A percentile compares a stretch with the other conserved stretches of the same genome.
Evolutionary conservation across 2,888 invertebrate species (phyloP).

Genomic region (Nomada lathburiana): DNA sequence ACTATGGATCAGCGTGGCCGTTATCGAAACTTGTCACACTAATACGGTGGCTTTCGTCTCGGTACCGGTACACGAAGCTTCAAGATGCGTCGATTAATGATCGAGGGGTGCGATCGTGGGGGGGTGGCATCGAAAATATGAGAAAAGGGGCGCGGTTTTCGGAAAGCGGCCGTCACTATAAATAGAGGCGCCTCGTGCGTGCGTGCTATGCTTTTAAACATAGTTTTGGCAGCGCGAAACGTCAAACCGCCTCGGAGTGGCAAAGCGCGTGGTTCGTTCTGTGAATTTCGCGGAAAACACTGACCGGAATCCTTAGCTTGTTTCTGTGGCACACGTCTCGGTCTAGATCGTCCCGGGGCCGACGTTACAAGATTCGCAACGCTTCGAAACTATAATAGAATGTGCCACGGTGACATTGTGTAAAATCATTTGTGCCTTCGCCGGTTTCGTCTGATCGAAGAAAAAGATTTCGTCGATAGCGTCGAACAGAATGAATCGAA

Average conservation of each 20-base stretch:
- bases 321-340: too few relatives aligned
- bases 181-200: slow-evolving; percentile 80
- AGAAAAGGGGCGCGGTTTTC: slow-evolving; percentile 71
- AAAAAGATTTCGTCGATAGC: background rate
- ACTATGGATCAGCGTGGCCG: too few relatives aligned
- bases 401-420: background rate
- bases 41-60: background rate
- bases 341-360: background rate
- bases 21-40: background rate
- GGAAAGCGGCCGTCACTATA: slow-evolving; percentile 78
- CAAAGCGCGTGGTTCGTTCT: slow-evolving; percentile 78
- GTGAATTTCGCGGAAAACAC: slow-evolving; percentile 54
- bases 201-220: slow-evolving; percentile 82
- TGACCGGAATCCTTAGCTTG: background rate
- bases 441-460: background rate
- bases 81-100: slow-evolving; percentile 7
- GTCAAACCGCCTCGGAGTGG: slow-evolving; percentile 82
- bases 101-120: slow-evolving; percentile 9
- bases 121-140: slow-evolving; percentile 53
- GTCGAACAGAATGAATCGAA: background rate
- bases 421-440: background rate
- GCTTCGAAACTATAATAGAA: background rate
- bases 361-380: too few relatives aligned
- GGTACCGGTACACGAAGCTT: background rate
- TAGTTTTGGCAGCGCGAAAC: slow-evolving; percentile 83